Evolutionary conservation across 2,797 vertebrate genomes (phyloP).

Genomic region (Momotus momota): DNA sequence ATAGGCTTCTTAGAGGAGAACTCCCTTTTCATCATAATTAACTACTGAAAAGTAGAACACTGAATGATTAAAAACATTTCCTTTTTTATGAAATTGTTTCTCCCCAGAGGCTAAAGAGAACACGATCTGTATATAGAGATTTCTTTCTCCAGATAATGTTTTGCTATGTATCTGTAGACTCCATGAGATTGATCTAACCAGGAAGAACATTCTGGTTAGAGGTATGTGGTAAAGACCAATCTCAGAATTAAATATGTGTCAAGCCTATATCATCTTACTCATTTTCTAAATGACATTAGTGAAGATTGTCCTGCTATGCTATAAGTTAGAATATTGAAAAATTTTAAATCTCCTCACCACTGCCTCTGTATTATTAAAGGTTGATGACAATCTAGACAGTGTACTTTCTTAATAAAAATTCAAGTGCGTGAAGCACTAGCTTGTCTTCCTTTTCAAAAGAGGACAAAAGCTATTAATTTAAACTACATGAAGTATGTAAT

Average conservation of each 20-base stretch:
- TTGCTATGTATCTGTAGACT: background rate
- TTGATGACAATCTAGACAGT: background rate
- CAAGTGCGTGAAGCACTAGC: background rate
- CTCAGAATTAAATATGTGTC: background rate
- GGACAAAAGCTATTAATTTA: background rate
- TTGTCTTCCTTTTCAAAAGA: background rate
- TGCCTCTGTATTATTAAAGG: background rate
- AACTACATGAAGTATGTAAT: background rate
- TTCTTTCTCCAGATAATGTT: background rate
- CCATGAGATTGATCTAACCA: background rate
- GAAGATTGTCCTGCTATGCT: background rate
- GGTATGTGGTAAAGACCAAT: background rate
- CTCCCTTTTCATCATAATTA: constrained; percentile 41
- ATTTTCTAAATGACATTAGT: background rate
- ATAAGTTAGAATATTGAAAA: background rate
- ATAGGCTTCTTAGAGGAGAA: background rate
- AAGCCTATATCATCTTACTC: background rate
- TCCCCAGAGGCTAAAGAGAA: background rate
- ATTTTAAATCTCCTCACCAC: background rate
- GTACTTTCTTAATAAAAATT: background rate
- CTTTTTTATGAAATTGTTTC: background rate
- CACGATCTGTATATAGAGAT: background rate
- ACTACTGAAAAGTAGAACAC: constrained; percentile 42
- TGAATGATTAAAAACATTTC: constrained; percentile 1
- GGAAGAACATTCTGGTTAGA: background rate